These are phyloP conservation scores for Drosophila ohnishii DNA, from an alignment of 1,140 invertebrate genomes.

Conservation along the genomic window DNA sequence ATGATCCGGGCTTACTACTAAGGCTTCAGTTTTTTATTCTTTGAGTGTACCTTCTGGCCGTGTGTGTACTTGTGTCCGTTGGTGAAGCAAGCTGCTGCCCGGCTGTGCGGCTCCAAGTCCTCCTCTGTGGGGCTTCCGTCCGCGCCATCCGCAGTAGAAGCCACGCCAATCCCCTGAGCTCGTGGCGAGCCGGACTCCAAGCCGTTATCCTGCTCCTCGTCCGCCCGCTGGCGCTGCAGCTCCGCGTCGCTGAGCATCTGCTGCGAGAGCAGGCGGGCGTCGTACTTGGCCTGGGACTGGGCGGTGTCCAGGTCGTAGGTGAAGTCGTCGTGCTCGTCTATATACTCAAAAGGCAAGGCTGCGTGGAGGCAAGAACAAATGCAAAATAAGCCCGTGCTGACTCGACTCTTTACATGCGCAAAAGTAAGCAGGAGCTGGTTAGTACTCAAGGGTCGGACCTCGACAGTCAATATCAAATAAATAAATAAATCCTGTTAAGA, in stretches of 20 bases:
- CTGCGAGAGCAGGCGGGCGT: slow-evolving; percentile 78
- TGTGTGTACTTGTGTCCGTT: slow-evolving; percentile 79
- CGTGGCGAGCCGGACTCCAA: slow-evolving; percentile 21
- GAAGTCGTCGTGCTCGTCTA: slow-evolving; percentile 77
- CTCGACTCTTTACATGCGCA: slow-evolving; percentile 42
- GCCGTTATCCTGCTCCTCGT: slow-evolving; percentile 33
- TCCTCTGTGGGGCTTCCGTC: slow-evolving; percentile 49
- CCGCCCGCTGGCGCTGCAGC: slow-evolving; percentile 50
- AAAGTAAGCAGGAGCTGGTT: neutral
- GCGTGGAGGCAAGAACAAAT: slow-evolving; percentile 44
- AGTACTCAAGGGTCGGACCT: neutral
- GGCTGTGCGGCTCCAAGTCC: slow-evolving; percentile 76
- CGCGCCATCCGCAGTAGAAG: slow-evolving; percentile 11
- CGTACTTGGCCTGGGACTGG: slow-evolving; percentile 82
- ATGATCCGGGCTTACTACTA: too few relatives aligned
- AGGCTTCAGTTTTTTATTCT: neutral
- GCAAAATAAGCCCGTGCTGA: slow-evolving; percentile 57
- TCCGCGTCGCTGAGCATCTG: slow-evolving; percentile 76
- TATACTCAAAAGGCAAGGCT: slow-evolving; percentile 75
- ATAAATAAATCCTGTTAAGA: neutral
- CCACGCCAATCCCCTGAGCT: slow-evolving; percentile 19
- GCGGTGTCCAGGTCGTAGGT: slow-evolving; percentile 80
- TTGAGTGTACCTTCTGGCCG: slow-evolving; percentile 74
- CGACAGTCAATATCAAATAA: neutral
- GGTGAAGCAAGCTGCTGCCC: slow-evolving; percentile 77